A percentile compares a stretch with the other conserved stretches of the same genome.
These are phyloP conservation scores for Toxostoma redivivum DNA, from an alignment of 2,113 vertebrate genomes.

Conservation along the genomic window DNA sequence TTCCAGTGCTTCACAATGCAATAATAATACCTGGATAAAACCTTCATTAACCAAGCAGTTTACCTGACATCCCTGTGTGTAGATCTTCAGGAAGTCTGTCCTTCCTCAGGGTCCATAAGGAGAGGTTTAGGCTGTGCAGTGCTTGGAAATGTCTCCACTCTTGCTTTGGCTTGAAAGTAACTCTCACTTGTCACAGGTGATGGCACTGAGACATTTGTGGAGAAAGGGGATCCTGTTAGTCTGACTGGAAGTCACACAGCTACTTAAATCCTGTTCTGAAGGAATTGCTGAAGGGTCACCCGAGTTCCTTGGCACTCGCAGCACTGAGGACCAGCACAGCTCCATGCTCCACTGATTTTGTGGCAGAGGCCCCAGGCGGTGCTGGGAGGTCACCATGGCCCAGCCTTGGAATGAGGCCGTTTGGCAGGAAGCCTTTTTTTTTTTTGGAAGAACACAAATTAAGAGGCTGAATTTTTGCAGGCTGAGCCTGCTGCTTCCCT, in stretches of 20 bases:
- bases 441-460: neutral
- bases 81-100: neutral
- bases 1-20: neutral
- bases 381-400: neutral
- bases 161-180: neutral
- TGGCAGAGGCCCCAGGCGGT: neutral
- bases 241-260: neutral
- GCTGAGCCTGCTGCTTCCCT: neutral
- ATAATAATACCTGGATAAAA: neutral
- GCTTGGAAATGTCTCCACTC: neutral
- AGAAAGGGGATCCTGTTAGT: neutral
- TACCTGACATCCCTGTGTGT: neutral
- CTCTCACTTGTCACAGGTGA: neutral
- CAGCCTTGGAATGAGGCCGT: neutral
- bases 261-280: neutral
- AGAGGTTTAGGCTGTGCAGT: neutral
- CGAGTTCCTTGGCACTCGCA: slow-evolving; percentile 14
- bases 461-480: neutral
- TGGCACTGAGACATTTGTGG: neutral
- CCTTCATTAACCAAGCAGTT: neutral
- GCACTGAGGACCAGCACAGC: neutral
- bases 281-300: neutral
- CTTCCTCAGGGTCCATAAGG: neutral
- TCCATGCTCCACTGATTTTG: slow-evolving; percentile 22
- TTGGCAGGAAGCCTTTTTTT: slow-evolving; percentile 12